Percentiles rank a stretch among this genome's conserved stretches.
Evolutionary conservation across 2,888 invertebrate species (phyloP).

Genomic region (Drosophila mimetica): DNA sequence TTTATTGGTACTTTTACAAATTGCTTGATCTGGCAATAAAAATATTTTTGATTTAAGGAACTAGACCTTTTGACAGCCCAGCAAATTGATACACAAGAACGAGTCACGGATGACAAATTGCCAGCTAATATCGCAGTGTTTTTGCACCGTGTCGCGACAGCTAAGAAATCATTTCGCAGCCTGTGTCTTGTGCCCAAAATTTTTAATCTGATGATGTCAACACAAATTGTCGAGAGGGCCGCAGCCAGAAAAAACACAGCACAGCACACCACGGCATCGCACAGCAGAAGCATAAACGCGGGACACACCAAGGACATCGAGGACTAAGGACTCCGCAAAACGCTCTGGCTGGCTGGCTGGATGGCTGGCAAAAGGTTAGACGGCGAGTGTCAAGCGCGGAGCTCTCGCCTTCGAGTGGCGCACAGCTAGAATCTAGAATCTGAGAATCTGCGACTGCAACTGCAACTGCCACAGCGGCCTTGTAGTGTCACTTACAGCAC

Average conservation of each 20-base stretch:
- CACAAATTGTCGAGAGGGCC: conserved; percentile 64
- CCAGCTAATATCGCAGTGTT: conserved; percentile 1
- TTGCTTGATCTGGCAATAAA: too few relatives aligned
- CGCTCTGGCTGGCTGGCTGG: conserved; percentile 63
- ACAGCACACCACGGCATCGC: neutral
- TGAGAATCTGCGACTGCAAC: conserved; percentile 16
- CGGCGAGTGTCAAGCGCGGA: conserved; percentile 66
- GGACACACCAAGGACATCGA: conserved; percentile 51
- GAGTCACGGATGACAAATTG: neutral
- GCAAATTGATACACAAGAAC: neutral
- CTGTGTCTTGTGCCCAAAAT: conserved; percentile 69
- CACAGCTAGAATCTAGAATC: conserved; percentile 47
- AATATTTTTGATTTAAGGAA: too few relatives aligned
- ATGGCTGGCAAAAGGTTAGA: conserved; percentile 72
- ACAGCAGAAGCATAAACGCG: conserved; percentile 9
- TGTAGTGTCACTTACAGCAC: conserved; percentile 73
- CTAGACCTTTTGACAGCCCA: neutral
- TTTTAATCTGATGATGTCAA: conserved; percentile 80
- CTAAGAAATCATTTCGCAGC: conserved; percentile 70
- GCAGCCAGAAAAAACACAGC: conserved; percentile 10
- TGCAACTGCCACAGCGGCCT: conserved; percentile 59
- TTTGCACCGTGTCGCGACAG: conserved; percentile 28
- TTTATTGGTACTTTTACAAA: too few relatives aligned
- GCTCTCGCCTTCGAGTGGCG: conserved; percentile 52
- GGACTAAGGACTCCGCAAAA: conserved; percentile 76